Conservation (phyloP, 2,888 invertebrate species). For the Scaptomyza parva region DNA sequence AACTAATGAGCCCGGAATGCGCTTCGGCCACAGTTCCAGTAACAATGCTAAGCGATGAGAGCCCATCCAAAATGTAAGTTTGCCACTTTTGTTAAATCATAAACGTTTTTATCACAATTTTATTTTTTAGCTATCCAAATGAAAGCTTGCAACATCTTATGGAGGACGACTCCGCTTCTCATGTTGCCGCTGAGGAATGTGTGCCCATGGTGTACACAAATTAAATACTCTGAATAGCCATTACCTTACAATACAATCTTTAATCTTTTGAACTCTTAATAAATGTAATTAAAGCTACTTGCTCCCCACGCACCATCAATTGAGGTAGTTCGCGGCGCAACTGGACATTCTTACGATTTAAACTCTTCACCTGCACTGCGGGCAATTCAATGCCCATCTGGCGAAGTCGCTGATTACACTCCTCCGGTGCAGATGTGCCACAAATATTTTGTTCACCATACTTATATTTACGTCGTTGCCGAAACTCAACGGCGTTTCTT, state of each 20-base stretch:
- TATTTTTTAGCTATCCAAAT: constrained; percentile 89
- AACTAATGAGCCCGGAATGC: constrained; percentile 91
- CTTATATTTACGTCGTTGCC: constrained; percentile 87
- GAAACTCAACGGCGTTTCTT: constrained; percentile 92
- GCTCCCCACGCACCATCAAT: constrained; percentile 91
- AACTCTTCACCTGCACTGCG: constrained; percentile 86
- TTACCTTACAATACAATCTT: constrained; percentile 30
- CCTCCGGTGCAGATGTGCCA: constrained; percentile 76
- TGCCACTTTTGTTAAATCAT: neutral
- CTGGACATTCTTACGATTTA: constrained; percentile 88
- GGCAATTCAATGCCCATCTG: constrained; percentile 86
- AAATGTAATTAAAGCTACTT: constrained; percentile 87
- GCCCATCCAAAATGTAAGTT: constrained; percentile 91
- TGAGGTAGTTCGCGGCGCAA: constrained; percentile 89
- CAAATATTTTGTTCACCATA: constrained; percentile 79
- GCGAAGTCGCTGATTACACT: constrained; percentile 84
- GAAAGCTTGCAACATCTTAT: constrained; percentile 89
- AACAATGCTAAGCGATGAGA: constrained; percentile 98
- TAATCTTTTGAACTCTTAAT: constrained; percentile 37
- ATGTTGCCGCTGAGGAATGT: constrained; percentile 92
- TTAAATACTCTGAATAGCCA: too few relatives aligned
- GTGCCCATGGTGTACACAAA: constrained; percentile 88
- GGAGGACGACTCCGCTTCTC: constrained; percentile 92
- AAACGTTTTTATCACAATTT: neutral
- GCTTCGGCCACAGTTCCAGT: constrained; percentile 95